These are phyloP conservation scores for Cydia amplana DNA, from an alignment of 1,140 invertebrate species.

Conservation along the genomic window DNA sequence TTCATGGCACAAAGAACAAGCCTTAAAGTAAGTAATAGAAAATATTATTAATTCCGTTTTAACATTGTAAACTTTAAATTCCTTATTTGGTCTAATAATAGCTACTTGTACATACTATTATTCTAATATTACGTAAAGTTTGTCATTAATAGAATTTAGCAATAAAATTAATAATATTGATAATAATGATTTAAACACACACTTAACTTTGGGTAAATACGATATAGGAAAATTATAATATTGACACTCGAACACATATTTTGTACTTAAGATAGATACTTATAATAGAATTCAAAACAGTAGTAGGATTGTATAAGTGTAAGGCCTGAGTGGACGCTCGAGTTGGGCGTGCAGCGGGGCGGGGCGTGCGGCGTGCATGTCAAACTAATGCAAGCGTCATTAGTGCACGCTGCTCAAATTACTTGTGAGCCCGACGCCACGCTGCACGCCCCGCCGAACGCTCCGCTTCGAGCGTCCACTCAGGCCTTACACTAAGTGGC, in stretches of 20 bases:
- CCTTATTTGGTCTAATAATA: slow-evolving; percentile 9
- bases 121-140: slow-evolving; percentile 56
- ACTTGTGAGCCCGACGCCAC: too few species aligned
- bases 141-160: slow-evolving; percentile 67
- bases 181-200: slow-evolving; percentile 64
- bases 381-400: too few species aligned
- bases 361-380: too few species aligned
- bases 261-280: slow-evolving; percentile 62
- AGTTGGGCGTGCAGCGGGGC: too few species aligned
- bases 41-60: background rate
- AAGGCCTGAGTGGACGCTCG: too few species aligned
- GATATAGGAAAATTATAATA: slow-evolving; percentile 66
- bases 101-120: slow-evolving; percentile 42
- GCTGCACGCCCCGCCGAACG: too few species aligned
- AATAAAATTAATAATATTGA: slow-evolving; percentile 73
- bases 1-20: background rate
- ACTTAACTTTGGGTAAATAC: slow-evolving; percentile 75
- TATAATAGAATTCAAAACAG: background rate
- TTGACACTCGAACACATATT: slow-evolving; percentile 70
- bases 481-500: too few species aligned
- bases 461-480: too few species aligned
- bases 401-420: too few species aligned
- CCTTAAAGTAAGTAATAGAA: background rate
- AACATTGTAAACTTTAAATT: background rate
- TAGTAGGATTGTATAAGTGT: background rate